Percentiles rank a stretch among this genome's conserved stretches.
These are phyloP conservation scores for Porphyrio hochstetteri DNA, from an alignment of 2,113 vertebrate genomes.

Conservation along the genomic window DNA sequence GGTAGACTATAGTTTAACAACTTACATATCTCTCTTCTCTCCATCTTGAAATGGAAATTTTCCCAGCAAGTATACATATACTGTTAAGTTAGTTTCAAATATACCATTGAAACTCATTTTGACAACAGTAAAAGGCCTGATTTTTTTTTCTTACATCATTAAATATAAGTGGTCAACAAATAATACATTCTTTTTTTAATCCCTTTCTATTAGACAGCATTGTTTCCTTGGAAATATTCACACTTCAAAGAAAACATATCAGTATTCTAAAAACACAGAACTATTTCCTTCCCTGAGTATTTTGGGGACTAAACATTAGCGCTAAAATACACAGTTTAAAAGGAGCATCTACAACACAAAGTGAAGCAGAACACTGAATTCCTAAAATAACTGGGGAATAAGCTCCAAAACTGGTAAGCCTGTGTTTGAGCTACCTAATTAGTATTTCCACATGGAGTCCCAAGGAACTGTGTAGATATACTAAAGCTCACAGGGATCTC, in stretches of 20 bases:
- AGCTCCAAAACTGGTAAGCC: background rate
- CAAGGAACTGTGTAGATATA: background rate
- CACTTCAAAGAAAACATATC: background rate
- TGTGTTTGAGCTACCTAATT: background rate
- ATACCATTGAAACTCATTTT: background rate
- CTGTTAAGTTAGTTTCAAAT: background rate
- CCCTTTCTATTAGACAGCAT: background rate
- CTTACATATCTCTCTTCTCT: background rate
- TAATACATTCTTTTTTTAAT: background rate
- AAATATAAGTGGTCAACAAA: background rate
- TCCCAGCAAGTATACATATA: background rate
- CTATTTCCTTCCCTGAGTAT: no score
- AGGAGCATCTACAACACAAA: background rate
- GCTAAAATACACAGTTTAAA: background rate
- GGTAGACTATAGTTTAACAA: background rate
- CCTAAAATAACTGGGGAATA: background rate
- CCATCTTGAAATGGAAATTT: background rate
- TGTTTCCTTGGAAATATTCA: background rate
- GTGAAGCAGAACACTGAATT: background rate
- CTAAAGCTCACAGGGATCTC: background rate
- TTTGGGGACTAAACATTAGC: background rate
- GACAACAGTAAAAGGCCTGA: background rate
- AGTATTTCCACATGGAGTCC: background rate
- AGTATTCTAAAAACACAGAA: background rate
- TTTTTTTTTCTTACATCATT: background rate